phyloP scores from a whole-genome alignment of 23 tunicate species.

The Styela clava region DNA sequence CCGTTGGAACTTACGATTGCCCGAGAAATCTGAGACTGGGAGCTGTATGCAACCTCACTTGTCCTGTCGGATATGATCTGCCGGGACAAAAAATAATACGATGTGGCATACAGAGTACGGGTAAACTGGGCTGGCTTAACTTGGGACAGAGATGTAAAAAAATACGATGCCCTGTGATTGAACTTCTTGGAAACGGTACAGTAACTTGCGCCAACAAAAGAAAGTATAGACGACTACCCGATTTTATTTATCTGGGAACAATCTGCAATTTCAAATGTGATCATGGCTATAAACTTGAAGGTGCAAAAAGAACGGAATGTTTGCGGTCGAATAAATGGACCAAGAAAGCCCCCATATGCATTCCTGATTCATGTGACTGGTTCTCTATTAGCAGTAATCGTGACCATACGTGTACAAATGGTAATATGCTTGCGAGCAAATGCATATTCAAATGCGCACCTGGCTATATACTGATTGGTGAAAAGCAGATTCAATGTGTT shows the following conservation, averaged over 20 bases:
- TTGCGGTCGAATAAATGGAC: background rate
- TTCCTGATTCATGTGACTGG: background rate
- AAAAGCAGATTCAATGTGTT: background rate
- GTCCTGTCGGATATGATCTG: conserved; percentile 2
- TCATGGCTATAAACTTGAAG: background rate
- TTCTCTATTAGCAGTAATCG: background rate
- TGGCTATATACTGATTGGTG: background rate
- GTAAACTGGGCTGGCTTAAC: background rate
- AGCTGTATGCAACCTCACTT: conserved; percentile 4
- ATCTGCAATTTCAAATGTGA: background rate
- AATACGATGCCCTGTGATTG: background rate
- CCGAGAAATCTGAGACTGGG: background rate
- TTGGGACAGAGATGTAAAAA: background rate
- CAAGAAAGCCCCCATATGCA: background rate
- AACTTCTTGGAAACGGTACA: background rate
- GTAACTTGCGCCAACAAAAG: background rate
- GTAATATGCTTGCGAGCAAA: background rate
- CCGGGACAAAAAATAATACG: background rate
- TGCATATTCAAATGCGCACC: background rate
- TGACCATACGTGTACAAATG: background rate
- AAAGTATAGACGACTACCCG: background rate
- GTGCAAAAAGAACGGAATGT: background rate
- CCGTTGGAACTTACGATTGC: background rate
- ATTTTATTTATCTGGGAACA: background rate
- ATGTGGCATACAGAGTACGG: background rate